Base-by-base conservation (phyloP, 2,113 vertebrate genomes). In the Rhipidura dahli region DNA sequence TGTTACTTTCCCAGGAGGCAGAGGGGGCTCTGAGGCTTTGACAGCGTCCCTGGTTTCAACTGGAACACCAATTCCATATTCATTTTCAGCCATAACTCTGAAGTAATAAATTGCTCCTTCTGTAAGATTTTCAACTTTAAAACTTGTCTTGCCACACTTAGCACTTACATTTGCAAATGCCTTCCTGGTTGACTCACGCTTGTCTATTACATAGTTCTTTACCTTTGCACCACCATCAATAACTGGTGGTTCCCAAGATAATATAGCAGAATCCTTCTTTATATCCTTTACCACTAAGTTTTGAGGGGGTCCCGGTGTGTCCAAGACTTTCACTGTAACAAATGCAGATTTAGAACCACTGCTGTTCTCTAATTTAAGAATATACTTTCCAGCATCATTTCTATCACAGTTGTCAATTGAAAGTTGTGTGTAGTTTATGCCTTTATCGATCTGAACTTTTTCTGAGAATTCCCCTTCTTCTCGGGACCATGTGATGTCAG, bases 51-150 rank as follows among this genome's bases (percentile, higher is more conserved):
- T 69, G 33, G 99, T 99, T 98, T 99, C 99, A 89, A 96, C 96
- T 79, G 98, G 97, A 71, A 98, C 88, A 86, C 99, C 99, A 90
- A 99, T 96, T 91, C 99, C 99, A 98, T 99, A 99, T 95, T 99
- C 99, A 94, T 99, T 99, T 95, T 99, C 99, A 93, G 99, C 99
- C 98, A 99, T 99, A 80, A 99, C 98, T 98, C 99, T 98, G 83
- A 99, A 99, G 96, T 99, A 99, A 97, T 99, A 99, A 90, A 98
- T 98, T 33, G 96, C 98, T 97, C 99, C 99, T 97, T 99, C 99
- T 69, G 97, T 98, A 86, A 99, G 99, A 94, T 99, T 99, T 92
- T 99, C 99, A 71, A 99, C 98, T 94, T 98, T 99, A 83, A 99
- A 99, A 93, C 98, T 99, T 95, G 99, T 99, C 97, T 99, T 99